A percentile compares a stretch with the other conserved stretches of the same genome.
These are phyloP conservation scores for Bursaphelenchus mucronatus DNA, from an alignment of 1,140 invertebrate genomes.

Conservation along the genomic window DNA sequence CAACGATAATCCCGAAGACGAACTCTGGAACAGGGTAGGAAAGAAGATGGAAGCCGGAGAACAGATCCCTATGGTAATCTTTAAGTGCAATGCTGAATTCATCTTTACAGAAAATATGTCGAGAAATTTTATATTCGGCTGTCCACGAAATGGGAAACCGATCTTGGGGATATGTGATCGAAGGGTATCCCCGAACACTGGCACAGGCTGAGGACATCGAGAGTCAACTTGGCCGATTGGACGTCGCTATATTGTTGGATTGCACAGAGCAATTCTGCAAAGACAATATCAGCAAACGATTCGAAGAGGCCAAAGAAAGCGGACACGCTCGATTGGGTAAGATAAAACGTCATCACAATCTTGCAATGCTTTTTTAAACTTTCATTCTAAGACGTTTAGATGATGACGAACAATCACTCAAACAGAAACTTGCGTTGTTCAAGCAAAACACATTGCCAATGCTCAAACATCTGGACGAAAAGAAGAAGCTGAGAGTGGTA, in stretches of 20 bases:
- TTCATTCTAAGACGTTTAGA: conserved; percentile 33
- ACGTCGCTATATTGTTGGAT: conserved; percentile 55
- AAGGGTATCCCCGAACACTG: conserved; percentile 54
- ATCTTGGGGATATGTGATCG: conserved; percentile 58
- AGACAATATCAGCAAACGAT: conserved; percentile 39
- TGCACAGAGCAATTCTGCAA: conserved; percentile 58
- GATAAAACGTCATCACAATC: too few relatives aligned
- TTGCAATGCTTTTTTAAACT: not conserved
- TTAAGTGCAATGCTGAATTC: not conserved
- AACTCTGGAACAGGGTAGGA: conserved; percentile 51
- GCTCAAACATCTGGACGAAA: conserved; percentile 58
- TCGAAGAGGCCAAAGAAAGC: conserved; percentile 28
- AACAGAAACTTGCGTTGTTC: conserved; percentile 44
- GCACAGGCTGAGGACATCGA: conserved; percentile 55
- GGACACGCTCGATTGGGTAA: conserved; percentile 19
- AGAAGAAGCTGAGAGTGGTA: conserved; percentile 56
- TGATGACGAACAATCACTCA: conserved; percentile 45
- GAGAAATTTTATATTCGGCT: conserved; percentile 53
- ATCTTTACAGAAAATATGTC: conserved; percentile 52
- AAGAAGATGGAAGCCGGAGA: conserved; percentile 56
- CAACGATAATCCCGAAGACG: conserved; percentile 48
- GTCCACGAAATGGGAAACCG: conserved; percentile 40
- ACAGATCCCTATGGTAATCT: conserved; percentile 47
- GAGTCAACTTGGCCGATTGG: conserved; percentile 44
- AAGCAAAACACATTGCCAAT: conserved; percentile 59